Conservation (phyloP, 2,113 vertebrate species). For the Bos indicus region DNA sequence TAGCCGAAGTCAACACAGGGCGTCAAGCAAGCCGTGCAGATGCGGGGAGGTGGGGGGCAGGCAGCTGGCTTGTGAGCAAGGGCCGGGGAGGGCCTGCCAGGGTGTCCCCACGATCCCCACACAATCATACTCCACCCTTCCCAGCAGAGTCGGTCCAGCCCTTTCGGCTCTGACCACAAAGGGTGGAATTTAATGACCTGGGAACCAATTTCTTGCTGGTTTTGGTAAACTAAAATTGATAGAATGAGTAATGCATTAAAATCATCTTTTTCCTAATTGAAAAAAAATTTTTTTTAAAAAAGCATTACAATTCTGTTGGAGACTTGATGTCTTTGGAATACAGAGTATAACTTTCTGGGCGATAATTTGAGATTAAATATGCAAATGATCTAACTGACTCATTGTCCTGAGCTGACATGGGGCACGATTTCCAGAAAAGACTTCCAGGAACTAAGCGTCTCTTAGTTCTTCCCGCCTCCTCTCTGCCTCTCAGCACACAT, state of each 20-base stretch:
- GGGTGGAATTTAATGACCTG: background rate
- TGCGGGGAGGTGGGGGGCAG: rapidly evolving
- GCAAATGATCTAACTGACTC: background rate
- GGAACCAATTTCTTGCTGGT: background rate
- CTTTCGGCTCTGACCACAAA: slow-evolving; percentile 6
- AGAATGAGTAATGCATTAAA: background rate
- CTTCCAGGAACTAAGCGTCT: background rate
- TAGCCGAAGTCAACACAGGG: background rate
- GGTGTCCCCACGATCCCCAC: background rate
- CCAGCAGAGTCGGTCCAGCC: background rate
- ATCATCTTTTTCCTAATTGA: background rate
- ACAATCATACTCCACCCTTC: background rate
- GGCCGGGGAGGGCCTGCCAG: background rate
- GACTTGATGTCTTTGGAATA: background rate
- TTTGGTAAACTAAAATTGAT: slow-evolving; percentile 23
- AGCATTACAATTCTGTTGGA: background rate
- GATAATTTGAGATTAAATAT: background rate
- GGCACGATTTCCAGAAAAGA: background rate
- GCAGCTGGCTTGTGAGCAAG: background rate
- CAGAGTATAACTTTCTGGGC: background rate
- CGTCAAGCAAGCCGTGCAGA: rapidly evolving
- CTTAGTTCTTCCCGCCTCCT: background rate
- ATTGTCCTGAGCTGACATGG: rapidly evolving
- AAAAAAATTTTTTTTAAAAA: background rate
- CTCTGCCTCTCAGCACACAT: background rate